phyloP scores from a whole-genome alignment of 2,888 invertebrate genomes.

The Theristus sp. region DNA sequence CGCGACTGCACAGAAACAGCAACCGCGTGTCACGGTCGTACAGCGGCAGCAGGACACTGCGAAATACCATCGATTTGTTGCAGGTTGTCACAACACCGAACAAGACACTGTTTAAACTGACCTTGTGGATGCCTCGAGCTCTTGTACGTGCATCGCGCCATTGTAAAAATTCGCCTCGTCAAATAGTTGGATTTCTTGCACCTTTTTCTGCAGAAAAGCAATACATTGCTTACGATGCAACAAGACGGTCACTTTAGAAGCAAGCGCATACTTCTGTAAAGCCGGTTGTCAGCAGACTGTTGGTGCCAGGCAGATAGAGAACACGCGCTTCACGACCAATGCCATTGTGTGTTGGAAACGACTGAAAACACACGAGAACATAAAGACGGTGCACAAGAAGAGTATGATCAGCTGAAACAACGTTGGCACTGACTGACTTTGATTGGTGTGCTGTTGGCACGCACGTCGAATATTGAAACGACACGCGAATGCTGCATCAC shows the following conservation, averaged over 20 bases:
- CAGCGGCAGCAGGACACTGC: conserved; percentile 66
- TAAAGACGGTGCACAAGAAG: too few relatives aligned
- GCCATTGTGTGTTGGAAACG: conserved; percentile 14
- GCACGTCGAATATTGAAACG: conserved; percentile 29
- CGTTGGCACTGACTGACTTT: background rate
- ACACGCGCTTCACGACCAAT: conserved; percentile 39
- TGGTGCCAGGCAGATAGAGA: conserved; percentile 69
- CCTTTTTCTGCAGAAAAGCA: conserved; percentile 42
- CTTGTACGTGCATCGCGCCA: conserved; percentile 43
- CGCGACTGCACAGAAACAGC: conserved; percentile 71
- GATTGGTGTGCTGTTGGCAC: conserved; percentile 21
- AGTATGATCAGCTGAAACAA: background rate
- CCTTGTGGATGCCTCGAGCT: conserved; percentile 69
- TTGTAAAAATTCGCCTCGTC: conserved; percentile 61
- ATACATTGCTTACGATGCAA: background rate
- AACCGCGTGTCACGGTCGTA: conserved; percentile 83
- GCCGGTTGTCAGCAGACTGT: conserved; percentile 64
- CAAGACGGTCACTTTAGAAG: background rate
- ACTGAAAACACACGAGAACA: conserved; percentile 4
- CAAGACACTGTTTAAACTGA: conserved; percentile 17
- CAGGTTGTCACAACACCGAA: background rate
- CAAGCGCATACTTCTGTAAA: conserved; percentile 49
- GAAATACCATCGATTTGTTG: background rate
- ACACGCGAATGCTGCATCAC: background rate
- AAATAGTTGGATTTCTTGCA: conserved; percentile 68